A percentile compares a stretch with the other conserved stretches of the same genome.
Evolutionary conservation across 2,113 vertebrate species (phyloP).

Genomic region (Arvicanthis niloticus): DNA sequence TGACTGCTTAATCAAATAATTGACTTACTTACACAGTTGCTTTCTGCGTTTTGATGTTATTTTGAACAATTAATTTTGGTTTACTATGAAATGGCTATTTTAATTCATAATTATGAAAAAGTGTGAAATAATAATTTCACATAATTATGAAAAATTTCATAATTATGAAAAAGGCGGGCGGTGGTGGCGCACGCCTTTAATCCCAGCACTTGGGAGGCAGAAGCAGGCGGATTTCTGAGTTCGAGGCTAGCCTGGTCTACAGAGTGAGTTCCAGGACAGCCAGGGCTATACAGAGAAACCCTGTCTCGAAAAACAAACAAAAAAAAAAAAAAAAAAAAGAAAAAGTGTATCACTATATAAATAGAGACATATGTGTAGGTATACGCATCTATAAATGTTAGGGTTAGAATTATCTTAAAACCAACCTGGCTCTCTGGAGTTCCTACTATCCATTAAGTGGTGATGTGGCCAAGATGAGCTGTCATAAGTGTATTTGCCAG

Average conservation of each 20-base stretch:
- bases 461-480: too few relatives aligned
- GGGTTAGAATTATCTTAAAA: constrained; percentile 16
- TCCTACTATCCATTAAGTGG: rapidly evolving
- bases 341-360: constrained; percentile 43
- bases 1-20: constrained; percentile 62
- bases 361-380: background rate
- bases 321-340: constrained; percentile 75
- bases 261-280: too few relatives aligned
- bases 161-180: too few relatives aligned
- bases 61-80: background rate
- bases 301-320: too few relatives aligned
- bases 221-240: too few relatives aligned
- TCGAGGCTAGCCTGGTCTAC: too few relatives aligned
- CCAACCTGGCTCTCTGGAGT: too few relatives aligned
- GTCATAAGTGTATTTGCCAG: background rate
- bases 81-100: constrained; percentile 71
- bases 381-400: background rate
- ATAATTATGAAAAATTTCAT: too few relatives aligned
- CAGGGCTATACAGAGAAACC: too few relatives aligned
- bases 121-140: too few relatives aligned
- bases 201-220: too few relatives aligned
- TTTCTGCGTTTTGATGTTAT: constrained; percentile 64
- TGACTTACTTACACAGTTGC: constrained; percentile 53
- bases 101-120: constrained; percentile 64
- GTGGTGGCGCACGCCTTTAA: too few relatives aligned